Conservation (phyloP, 1,140 invertebrate genomes). For the Sitobion miscanthi region DNA sequence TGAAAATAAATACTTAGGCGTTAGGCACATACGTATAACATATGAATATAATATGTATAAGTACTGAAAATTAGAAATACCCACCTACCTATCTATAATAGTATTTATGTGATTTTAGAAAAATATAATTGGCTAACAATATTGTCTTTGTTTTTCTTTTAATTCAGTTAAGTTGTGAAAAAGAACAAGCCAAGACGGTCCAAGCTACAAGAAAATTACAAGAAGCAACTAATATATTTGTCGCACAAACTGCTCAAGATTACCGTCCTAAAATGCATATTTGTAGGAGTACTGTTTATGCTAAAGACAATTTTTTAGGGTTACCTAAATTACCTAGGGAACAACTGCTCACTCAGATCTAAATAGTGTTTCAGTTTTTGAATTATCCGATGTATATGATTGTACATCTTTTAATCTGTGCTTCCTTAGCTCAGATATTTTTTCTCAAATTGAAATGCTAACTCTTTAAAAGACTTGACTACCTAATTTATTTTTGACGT, state of each 20-base stretch:
- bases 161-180: neutral
- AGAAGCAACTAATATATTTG: constrained; percentile 15
- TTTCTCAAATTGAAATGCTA: neutral
- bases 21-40: neutral
- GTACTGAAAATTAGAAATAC: neutral
- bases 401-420: neutral
- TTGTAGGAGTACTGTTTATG: constrained; percentile 14
- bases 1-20: neutral
- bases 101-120: neutral
- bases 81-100: neutral
- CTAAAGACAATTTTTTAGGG: constrained; percentile 41
- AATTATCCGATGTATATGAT: neutral
- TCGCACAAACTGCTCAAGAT: constrained; percentile 42
- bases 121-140: neutral
- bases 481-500: neutral
- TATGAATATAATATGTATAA: neutral
- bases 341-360: constrained; percentile 43
- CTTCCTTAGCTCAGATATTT: constrained; percentile 15
- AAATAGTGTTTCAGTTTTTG: constrained; percentile 1
- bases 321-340: constrained; percentile 29
- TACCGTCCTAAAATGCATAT: constrained; percentile 38
- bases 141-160: neutral
- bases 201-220: constrained; percentile 21
- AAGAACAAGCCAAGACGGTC: neutral
- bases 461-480: neutral